These are phyloP conservation scores for Archocentrus centrarchus DNA, from an alignment of 2,113 vertebrate species.

Conservation along the genomic window DNA sequence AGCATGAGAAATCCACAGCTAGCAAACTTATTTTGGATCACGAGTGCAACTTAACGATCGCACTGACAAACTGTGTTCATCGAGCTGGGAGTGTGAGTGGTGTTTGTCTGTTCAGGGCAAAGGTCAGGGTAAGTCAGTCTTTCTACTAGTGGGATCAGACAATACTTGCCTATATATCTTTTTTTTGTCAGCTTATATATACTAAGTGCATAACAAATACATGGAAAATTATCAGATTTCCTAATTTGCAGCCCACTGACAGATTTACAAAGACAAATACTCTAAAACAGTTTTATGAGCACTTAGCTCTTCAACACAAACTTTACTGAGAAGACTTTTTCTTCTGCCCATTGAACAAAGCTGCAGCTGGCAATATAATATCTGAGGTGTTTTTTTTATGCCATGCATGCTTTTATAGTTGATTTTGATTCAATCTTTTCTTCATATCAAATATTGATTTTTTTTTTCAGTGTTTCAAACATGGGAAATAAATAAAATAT, in stretches of 20 bases:
- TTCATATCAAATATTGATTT: slow-evolving; percentile 1
- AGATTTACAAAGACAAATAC: not conserved
- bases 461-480: not conserved
- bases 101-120: slow-evolving; percentile 5
- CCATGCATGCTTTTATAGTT: too few relatives aligned
- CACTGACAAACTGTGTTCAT: slow-evolving; percentile 62
- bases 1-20: slow-evolving; percentile 94
- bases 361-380: not conserved
- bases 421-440: not conserved
- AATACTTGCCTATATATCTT: not conserved
- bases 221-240: not conserved
- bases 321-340: not conserved
- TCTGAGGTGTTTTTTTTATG: too few relatives aligned
- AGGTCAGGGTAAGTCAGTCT: not conserved
- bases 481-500: not conserved
- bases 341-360: not conserved
- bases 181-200: not conserved
- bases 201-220: not conserved
- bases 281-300: not conserved
- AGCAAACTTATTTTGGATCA: slow-evolving; percentile 96
- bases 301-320: slow-evolving; percentile 3
- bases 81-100: slow-evolving; percentile 21
- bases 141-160: not conserved
- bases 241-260: not conserved
- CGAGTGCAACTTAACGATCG: slow-evolving; percentile 79